Evolutionary conservation across 1,140 invertebrate genomes (phyloP), one percentile per base, ranked within the genome.

Genomic region (Brachionus angularis): DNA sequence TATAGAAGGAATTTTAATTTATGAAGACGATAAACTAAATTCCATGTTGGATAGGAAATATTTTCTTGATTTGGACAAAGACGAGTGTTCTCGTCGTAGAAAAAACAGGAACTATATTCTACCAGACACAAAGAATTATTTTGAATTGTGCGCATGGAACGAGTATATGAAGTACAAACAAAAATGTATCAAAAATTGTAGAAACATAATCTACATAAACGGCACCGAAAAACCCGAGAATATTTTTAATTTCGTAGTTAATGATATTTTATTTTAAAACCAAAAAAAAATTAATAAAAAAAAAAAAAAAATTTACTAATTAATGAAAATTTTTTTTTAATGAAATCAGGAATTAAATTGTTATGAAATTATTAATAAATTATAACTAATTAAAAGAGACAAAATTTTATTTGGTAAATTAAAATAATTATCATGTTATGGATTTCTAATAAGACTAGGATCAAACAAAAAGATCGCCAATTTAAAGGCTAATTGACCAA

Each of bases 51-150:
- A 67, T 12, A 46, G 42, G 36, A 46, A 47, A 36, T 50, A 47
- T 33, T 67, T 67, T 47, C 5, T 67, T 10, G 42, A 67, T 16
- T 34, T 67, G 27, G 29, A 50, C 16, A 67, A 67, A 50, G 62
- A 67, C 34, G 47, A 47, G 12, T 29, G 29, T 2, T 39, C 47
- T 7, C 33, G 36, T 12, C 39, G 62, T 7, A 16, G 62, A 18
- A 50, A 46, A 67, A 47, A 18, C 33, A 39, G 62, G 8, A 7
- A 46, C 18, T 67, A 67, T 18, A 67, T 47, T n/a, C 3, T 50
- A 18, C 34, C 16, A 46, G 62, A 67, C 10, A 67, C 62, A 1
- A 29, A 46, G 18, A 67, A 67, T 67, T 67, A 67, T 34, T 67
- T 67, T 67, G 62, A 67, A 18, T 12, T 33, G 12, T 67, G 62